Conservation (phyloP, 2,888 invertebrate species). For the Orthosia cruda region DNA sequence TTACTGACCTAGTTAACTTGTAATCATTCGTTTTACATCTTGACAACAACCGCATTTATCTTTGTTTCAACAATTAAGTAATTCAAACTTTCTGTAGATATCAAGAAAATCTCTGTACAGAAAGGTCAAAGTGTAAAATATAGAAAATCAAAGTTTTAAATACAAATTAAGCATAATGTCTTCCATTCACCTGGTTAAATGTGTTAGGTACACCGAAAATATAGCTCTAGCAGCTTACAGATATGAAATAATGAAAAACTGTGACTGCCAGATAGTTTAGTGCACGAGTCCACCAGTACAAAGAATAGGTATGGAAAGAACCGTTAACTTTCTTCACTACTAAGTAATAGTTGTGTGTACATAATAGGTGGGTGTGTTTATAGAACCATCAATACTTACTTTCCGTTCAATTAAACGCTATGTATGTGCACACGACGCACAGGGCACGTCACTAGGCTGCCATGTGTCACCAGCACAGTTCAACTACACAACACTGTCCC, state of each 20-base stretch:
- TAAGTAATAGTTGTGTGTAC: constrained; percentile 24
- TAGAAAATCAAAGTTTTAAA: neutral
- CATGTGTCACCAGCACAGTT: constrained; percentile 64
- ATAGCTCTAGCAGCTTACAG: neutral
- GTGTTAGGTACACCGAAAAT: no score
- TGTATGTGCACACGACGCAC: constrained; percentile 6
- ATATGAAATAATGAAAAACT: neutral
- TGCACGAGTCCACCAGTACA: neutral
- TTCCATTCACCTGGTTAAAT: neutral
- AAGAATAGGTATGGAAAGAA: neutral
- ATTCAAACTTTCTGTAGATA: neutral
- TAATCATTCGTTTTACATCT: neutral
- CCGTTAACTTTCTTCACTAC: neutral
- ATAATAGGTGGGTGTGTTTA: neutral
- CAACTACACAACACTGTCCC: constrained; percentile 58
- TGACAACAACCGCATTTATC: neutral
- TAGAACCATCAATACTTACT: constrained; percentile 35
- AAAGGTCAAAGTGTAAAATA: no score
- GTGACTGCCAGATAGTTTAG: neutral
- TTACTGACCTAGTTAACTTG: no score
- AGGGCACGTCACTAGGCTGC: constrained; percentile 51
- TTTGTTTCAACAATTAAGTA: neutral
- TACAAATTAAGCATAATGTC: neutral
- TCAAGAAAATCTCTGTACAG: neutral
- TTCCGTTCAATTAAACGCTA: constrained; percentile 22